Base-by-base conservation (phyloP, 2,888 invertebrate species). In the Coelogynopora nodosa region DNA sequence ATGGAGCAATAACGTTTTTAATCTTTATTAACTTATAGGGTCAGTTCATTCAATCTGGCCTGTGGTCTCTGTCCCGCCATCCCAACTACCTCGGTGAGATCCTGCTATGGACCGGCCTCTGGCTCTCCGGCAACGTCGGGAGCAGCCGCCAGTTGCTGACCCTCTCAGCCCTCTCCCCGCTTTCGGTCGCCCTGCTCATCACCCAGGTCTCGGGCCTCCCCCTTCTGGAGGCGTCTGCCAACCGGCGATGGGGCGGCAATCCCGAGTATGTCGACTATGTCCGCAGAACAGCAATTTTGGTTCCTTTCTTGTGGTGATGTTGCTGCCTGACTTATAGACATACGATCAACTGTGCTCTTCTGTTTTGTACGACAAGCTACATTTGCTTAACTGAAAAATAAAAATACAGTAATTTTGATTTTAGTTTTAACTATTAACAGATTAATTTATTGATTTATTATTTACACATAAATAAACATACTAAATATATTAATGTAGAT, bases 51-150 rank as follows among this genome's bases (percentile, higher is more conserved):
- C 88, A 31, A 0, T 87, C 88, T 31, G 91, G 91, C 5, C 88
- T 91, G 18, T 91, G 91, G 91, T 89, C 90, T 29, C 86, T 90
- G 1, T 90, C 90, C 10, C 89, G 91, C 10, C 90, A 91, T 88
- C 91, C 91, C 0, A 91, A 91, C 88, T 91, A 91, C 87, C 89
- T 91, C 18, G 91, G 91, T 23, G 91, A 91, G 88, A 91, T 91
- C 30, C 89, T 91, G 81, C 89, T 91, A 90, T 91, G 91, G 91
- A 86, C 88, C 0, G 91, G 91, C 0, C 88, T 91, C 0, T 91
- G 89, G 88, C 29, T 90, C 0, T 89, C 90, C 0, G 88, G 89
- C 10, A 88, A 18, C 0, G 27, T 67, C 18, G 29, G 31, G n/a
- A 13, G 13, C 30, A 31, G 89, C 0, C 89, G 89, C 18, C 89